phyloP scores from a whole-genome alignment of 1,140 invertebrate species.

The Trigoniulus corallinus region DNA sequence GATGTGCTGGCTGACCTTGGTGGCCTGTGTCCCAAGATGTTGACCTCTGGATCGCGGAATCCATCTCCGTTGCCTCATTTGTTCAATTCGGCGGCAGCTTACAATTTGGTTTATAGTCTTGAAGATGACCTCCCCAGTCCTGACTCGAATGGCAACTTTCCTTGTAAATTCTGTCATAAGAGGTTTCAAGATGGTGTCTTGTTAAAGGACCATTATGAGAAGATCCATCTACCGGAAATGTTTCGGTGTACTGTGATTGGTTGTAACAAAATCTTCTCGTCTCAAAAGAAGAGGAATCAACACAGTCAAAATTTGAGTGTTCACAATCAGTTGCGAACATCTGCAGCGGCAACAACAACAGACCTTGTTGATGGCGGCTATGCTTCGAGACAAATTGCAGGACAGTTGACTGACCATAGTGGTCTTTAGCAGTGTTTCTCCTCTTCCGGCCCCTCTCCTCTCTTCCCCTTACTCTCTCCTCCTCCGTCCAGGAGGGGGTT shows the following conservation, averaged over 20 bases:
- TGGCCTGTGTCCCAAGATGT: conserved; percentile 6
- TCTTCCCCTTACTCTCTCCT: too few relatives aligned
- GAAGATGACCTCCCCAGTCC: conserved; percentile 17
- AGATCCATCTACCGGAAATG: conserved; percentile 47
- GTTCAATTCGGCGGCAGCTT: conserved; percentile 13
- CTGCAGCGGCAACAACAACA: neutral
- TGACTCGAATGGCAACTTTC: conserved; percentile 38
- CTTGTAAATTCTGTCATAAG: conserved; percentile 44
- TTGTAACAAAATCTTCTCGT: conserved; percentile 65
- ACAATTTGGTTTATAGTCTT: conserved; percentile 13
- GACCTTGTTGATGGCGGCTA: too few relatives aligned
- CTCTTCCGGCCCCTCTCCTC: too few relatives aligned
- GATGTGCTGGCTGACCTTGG: conserved; percentile 16
- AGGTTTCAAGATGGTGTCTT: conserved; percentile 37
- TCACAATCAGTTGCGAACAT: conserved; percentile 13
- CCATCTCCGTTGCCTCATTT: conserved; percentile 20
- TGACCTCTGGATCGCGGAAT: conserved; percentile 33
- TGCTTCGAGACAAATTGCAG: too few relatives aligned
- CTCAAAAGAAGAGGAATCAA: conserved; percentile 49
- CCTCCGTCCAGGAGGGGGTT: too few relatives aligned
- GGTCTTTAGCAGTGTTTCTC: too few relatives aligned
- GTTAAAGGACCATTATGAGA: conserved; percentile 48
- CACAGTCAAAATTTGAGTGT: conserved; percentile 39
- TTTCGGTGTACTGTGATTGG: conserved; percentile 58
- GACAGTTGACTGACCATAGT: too few relatives aligned